Percentiles rank a stretch among this genome's conserved stretches.
Evolutionary conservation across 1,140 invertebrate genomes (phyloP).

Genomic region (Neodiprion lecontei): DNA sequence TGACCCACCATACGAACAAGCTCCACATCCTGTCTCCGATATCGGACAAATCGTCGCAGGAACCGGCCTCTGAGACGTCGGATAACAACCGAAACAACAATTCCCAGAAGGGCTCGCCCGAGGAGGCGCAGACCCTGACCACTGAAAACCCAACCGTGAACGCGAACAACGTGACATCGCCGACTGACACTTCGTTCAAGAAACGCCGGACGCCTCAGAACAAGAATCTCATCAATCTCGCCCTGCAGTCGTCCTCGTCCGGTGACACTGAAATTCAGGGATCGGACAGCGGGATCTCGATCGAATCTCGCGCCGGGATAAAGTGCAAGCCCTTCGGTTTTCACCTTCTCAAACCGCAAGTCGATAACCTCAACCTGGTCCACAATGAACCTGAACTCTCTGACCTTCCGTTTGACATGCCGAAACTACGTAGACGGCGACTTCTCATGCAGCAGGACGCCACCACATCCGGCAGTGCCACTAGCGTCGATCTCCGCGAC

Average conservation of each 20-base stretch:
- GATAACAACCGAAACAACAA: conserved; percentile 81
- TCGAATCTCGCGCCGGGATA: conserved; percentile 79
- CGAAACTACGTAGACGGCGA: conserved; percentile 80
- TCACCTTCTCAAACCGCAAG: conserved; percentile 63
- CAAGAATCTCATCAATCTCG: conserved; percentile 77
- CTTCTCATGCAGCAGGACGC: conserved; percentile 63
- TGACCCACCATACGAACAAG: conserved; percentile 73
- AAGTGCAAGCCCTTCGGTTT: conserved; percentile 66
- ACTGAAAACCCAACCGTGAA: conserved; percentile 44
- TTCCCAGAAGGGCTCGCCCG: conserved; percentile 74
- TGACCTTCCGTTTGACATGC: conserved; percentile 88
- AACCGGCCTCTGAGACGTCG: conserved; percentile 79
- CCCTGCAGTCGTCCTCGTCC: conserved; percentile 66
- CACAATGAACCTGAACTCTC: conserved; percentile 67
- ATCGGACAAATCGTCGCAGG: conserved; percentile 88
- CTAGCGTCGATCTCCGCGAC: conserved; percentile 77
- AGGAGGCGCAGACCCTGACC: conserved; percentile 58
- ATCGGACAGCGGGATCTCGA: conserved; percentile 85
- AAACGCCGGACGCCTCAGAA: conserved; percentile 75
- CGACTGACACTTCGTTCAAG: conserved; percentile 53
- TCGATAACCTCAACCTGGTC: conserved; percentile 58
- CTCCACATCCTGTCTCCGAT: conserved; percentile 87
- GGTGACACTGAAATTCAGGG: conserved; percentile 79
- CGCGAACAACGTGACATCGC: conserved; percentile 56
- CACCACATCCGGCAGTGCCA: conserved; percentile 74